Evolutionary conservation across 2,797 vertebrate species (phyloP).

Genomic region (Tapirus indicus): DNA sequence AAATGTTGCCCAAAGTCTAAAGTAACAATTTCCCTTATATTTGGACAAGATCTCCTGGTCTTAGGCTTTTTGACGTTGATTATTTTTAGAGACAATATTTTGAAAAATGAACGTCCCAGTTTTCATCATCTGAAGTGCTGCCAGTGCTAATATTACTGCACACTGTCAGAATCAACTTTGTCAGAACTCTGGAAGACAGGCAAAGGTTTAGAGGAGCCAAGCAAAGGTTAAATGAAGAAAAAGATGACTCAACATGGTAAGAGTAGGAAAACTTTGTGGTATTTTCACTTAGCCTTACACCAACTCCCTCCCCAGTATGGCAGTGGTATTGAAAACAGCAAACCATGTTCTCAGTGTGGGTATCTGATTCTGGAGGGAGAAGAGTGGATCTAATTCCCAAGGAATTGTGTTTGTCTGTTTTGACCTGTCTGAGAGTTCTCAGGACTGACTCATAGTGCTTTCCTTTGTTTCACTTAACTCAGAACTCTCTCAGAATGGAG

Average conservation of each 20-base stretch:
- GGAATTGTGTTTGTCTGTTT: background rate
- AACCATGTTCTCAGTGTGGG: background rate
- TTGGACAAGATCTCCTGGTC: background rate
- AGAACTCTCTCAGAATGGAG: background rate
- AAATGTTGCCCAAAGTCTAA: background rate
- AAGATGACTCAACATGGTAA: background rate
- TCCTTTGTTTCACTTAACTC: background rate
- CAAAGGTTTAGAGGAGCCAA: background rate
- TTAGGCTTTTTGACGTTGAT: background rate
- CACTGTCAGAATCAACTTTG: background rate
- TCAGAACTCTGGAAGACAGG: background rate
- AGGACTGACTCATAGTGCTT: background rate
- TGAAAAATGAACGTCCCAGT: background rate
- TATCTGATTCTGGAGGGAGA: background rate
- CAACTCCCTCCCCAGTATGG: background rate
- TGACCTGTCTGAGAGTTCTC: background rate
- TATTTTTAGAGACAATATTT: constrained; percentile 36
- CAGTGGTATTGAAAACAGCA: background rate
- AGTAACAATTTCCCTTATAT: background rate
- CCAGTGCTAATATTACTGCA: background rate
- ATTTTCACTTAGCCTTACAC: background rate
- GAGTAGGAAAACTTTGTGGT: background rate
- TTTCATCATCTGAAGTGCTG: constrained; percentile 11
- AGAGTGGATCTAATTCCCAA: background rate
- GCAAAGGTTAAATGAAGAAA: background rate